A percentile compares a stretch with the other conserved stretches of the same genome.
phyloP scores from a whole-genome alignment of 2,113 vertebrate genomes.

The Cromileptes altivelis region DNA sequence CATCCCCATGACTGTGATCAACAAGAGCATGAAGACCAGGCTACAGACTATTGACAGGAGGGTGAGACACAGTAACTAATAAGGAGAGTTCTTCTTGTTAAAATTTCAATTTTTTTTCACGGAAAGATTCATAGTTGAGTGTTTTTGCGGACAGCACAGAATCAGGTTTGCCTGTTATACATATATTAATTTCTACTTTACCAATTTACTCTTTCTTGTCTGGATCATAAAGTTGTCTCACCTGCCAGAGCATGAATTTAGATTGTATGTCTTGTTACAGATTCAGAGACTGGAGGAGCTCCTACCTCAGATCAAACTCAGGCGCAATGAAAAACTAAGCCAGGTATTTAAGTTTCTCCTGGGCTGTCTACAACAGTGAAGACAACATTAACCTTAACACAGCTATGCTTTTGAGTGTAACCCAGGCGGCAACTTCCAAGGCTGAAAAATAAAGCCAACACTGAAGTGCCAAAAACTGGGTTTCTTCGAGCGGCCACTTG shows the following conservation, averaged over 20 bases:
- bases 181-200: neutral
- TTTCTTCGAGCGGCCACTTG: too few relatives aligned
- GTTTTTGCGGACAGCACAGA: too few relatives aligned
- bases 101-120: too few relatives aligned
- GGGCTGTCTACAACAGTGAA: neutral
- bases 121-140: too few relatives aligned
- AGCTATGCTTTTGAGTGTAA: neutral
- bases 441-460: too few relatives aligned
- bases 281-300: conserved; percentile 84
- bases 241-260: neutral
- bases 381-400: neutral
- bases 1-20: conserved; percentile 76
- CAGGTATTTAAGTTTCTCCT: conserved; percentile 71
- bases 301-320: conserved; percentile 82
- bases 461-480: too few relatives aligned
- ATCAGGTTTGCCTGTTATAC: too few relatives aligned
- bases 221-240: neutral
- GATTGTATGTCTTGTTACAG: conserved; percentile 62
- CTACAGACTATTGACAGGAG: conserved; percentile 77
- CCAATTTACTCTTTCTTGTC: neutral
- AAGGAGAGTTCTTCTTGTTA: too few relatives aligned
- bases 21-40: conserved; percentile 81
- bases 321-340: conserved; percentile 75
- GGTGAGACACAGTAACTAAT: conserved; percentile 60
- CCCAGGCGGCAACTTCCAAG: too few relatives aligned